Conservation (phyloP, 1,140 invertebrate genomes). For the Calycopis cecrops region DNA sequence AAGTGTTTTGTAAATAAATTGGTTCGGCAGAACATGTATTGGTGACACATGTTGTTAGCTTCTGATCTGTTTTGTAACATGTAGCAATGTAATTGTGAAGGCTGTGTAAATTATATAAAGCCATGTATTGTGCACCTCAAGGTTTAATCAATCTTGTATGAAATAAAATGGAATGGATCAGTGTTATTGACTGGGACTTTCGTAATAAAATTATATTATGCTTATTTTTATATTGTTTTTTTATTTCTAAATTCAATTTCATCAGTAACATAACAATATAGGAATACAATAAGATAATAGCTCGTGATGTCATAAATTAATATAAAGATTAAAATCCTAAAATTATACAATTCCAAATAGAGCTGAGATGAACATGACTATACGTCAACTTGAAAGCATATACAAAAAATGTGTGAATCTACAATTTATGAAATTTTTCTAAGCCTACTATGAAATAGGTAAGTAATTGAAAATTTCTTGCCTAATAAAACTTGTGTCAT, state of each 20-base stretch:
- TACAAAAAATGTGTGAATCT: no score
- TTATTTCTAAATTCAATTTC: conserved; percentile 38
- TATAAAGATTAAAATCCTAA: no score
- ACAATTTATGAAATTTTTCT: no score
- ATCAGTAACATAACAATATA: no score
- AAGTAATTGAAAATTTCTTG: no score
- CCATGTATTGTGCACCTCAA: conserved; percentile 52
- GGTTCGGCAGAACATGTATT: conserved; percentile 39
- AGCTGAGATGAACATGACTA: no score
- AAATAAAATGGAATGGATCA: conserved; percentile 71
- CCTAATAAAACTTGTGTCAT: conserved; percentile 1
- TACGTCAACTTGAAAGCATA: no score
- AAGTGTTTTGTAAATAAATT: conserved; percentile 65
- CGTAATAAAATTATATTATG: conserved; percentile 75
- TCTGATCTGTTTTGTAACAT: conserved; percentile 69
- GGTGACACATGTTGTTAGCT: conserved; percentile 53
- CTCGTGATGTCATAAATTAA: no score
- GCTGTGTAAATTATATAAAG: conserved; percentile 69
- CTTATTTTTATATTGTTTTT: conserved; percentile 67
- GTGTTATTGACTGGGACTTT: conserved; percentile 72
- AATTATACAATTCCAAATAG: no score
- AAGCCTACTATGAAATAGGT: no score
- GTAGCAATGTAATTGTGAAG: conserved; percentile 69
- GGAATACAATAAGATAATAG: no score
- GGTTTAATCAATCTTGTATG: conserved; percentile 57